A percentile compares a stretch with the other conserved stretches of the same genome.
Conservation (phyloP, 1,140 invertebrate species). For the Cheumatopsyche charites region DNA sequence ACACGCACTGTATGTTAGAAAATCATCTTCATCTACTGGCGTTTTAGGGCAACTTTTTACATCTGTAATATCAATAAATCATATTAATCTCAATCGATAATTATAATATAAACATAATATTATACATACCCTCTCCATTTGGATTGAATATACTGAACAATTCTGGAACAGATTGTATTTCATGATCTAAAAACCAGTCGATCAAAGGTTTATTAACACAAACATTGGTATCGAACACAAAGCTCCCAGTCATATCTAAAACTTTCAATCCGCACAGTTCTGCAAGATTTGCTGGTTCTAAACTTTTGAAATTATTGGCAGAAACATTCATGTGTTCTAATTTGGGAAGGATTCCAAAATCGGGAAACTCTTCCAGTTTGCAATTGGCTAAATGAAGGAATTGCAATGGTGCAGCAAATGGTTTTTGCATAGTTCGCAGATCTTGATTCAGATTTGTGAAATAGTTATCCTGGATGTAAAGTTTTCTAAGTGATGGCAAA, state of each 20-base stretch:
- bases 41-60: constrained; percentile 45
- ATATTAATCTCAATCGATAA: background rate
- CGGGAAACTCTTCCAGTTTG: constrained; percentile 59
- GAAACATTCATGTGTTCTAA: constrained; percentile 58
- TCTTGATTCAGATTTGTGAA: constrained; percentile 56
- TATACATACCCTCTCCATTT: constrained; percentile 41
- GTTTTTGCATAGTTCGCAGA: constrained; percentile 56
- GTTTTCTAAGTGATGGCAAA: constrained; percentile 62
- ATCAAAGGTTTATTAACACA: constrained; percentile 55
- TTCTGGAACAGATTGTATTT: constrained; percentile 52
- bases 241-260: constrained; percentile 56
- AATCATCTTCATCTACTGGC: constrained; percentile 30
- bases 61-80: constrained; percentile 51
- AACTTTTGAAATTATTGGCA: constrained; percentile 52
- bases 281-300: constrained; percentile 54
- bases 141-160: constrained; percentile 37
- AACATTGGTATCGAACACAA: constrained; percentile 50
- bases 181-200: constrained; percentile 55
- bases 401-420: constrained; percentile 62
- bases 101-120: no score
- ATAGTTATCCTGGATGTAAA: constrained; percentile 65
- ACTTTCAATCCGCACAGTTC: constrained; percentile 57
- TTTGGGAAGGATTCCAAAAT: constrained; percentile 62
- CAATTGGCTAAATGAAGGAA: constrained; percentile 65
- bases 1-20: constrained; percentile 50